Base-by-base conservation (phyloP, 2,888 invertebrate genomes). In the Philaethria dido region DNA sequence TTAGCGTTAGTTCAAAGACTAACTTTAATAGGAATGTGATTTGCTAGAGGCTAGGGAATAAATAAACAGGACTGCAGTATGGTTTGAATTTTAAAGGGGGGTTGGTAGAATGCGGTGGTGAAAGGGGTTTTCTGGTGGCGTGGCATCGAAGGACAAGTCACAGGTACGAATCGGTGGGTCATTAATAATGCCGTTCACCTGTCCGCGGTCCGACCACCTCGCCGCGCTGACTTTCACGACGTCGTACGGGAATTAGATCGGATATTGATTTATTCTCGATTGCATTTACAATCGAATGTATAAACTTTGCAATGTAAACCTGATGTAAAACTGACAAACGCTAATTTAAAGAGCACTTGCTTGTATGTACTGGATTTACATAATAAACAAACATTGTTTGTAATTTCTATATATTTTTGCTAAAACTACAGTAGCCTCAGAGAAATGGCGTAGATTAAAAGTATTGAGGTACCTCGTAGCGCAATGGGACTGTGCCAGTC, bases 141-240 rank as follows among this genome's bases (percentile, higher is more conserved):
- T 62, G 57, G 64, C 74, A 71, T 48, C 63, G 66, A 66, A 68
- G 70, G 74, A 68, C 68, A 68, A 45, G 66, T 69, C 64, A 62
- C 60, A 64, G 76, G 77, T 77, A 77, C 78, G 78, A 81, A 81
- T 80, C 81, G 77, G 78, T 72, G 70, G 66, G 74, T 78, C 82
- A 84, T 88, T 84, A 86, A 86, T 88, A 83, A 85, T 83, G 69
- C 71, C 68, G 59, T 71, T 81, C 88, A 88, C 84, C 86, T 87
- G 87, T 77, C 79, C 72, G 76, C 86, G 85, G 87, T 76, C 79
- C 70, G 76, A 75, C 82, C 81, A 73, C 80, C 39, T 80, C 72
- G 73, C 72, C 71, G 61, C 64, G 72, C 75, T 74, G 74, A 72
- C 69, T 68, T 72, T 69, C 69, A 72, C 69, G 66, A 55, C 64